These are phyloP conservation scores for Pogonognathellus flavescens DNA, from an alignment of 1,140 invertebrate genomes.

Conservation along the genomic window DNA sequence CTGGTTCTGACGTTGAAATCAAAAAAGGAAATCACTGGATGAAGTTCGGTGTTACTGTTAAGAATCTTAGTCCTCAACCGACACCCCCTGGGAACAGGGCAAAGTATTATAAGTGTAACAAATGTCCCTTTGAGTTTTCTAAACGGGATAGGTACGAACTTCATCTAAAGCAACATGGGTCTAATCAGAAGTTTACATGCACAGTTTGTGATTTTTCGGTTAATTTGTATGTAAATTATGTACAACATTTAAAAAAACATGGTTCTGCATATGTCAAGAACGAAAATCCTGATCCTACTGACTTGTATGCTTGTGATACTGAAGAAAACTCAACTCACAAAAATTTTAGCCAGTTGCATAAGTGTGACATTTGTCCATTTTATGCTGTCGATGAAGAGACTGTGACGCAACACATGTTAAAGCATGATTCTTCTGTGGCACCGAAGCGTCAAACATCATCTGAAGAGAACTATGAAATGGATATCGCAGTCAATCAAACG, in stretches of 20 bases:
- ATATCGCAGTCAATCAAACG: neutral
- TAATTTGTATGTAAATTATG: constrained; percentile 85
- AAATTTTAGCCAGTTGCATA: neutral
- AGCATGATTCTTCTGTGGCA: neutral
- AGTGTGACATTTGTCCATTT: constrained; percentile 23
- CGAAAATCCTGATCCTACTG: neutral
- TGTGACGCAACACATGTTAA: neutral
- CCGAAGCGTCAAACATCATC: neutral
- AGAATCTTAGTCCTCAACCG: neutral
- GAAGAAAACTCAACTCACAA: neutral
- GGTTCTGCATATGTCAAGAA: neutral
- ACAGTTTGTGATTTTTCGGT: constrained; percentile 90
- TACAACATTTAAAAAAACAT: constrained; percentile 83
- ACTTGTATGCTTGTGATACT: neutral
- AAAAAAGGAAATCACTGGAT: constrained; percentile 32
- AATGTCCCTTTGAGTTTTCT: constrained; percentile 89
- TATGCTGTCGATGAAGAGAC: constrained; percentile 21
- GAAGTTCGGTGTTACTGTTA: constrained; percentile 18
- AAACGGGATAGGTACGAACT: constrained; percentile 87
- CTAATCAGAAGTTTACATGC: constrained; percentile 85
- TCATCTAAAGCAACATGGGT: constrained; percentile 85
- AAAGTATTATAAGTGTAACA: constrained; percentile 78
- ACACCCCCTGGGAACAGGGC: constrained; percentile 6
- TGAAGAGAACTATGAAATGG: neutral
- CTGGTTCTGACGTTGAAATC: constrained; percentile 67